Percentiles rank a stretch among this genome's conserved stretches.
Conservation (phyloP, 1,140 invertebrate species). For the Drosophila auraria region DNA sequence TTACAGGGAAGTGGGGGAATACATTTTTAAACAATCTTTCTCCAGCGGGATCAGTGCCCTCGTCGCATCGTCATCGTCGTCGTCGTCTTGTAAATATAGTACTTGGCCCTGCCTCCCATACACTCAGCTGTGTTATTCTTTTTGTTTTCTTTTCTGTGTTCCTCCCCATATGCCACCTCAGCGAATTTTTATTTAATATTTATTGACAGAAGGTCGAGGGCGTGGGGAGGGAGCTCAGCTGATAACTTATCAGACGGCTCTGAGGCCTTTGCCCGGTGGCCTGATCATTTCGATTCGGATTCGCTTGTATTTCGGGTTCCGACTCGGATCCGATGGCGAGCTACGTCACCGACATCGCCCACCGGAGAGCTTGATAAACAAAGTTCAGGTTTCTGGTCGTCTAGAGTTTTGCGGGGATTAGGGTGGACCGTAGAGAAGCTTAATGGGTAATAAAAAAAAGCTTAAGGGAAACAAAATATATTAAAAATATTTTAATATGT, state of each 20-base stretch:
- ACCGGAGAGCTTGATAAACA: slow-evolving; percentile 30
- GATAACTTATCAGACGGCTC: slow-evolving; percentile 41
- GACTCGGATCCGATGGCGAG: slow-evolving; percentile 13
- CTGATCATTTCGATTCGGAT: slow-evolving; percentile 38
- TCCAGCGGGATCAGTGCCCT: slow-evolving; percentile 7
- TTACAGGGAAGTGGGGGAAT: no score
- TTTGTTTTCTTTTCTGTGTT: background rate
- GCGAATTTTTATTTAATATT: slow-evolving; percentile 11
- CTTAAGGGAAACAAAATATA: no score
- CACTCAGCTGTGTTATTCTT: background rate
- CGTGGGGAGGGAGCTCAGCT: slow-evolving; percentile 3
- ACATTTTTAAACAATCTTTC: background rate
- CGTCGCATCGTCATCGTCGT: background rate
- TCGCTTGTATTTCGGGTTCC: slow-evolving; percentile 23
- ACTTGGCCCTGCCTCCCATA: background rate
- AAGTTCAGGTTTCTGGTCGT: slow-evolving; percentile 37
- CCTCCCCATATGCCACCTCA: slow-evolving; percentile 14
- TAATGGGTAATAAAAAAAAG: background rate
- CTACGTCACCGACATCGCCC: slow-evolving; percentile 28
- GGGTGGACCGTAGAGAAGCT: slow-evolving; percentile 2
- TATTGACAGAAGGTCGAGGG: slow-evolving; percentile 21
- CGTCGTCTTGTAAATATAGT: background rate
- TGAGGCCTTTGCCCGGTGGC: slow-evolving; percentile 53
- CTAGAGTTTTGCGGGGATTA: slow-evolving; percentile 14
- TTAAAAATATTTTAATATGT: background rate